These are phyloP conservation scores for Nerophis lumbriciformis DNA, from an alignment of 2,113 vertebrate genomes.

Conservation along the genomic window DNA sequence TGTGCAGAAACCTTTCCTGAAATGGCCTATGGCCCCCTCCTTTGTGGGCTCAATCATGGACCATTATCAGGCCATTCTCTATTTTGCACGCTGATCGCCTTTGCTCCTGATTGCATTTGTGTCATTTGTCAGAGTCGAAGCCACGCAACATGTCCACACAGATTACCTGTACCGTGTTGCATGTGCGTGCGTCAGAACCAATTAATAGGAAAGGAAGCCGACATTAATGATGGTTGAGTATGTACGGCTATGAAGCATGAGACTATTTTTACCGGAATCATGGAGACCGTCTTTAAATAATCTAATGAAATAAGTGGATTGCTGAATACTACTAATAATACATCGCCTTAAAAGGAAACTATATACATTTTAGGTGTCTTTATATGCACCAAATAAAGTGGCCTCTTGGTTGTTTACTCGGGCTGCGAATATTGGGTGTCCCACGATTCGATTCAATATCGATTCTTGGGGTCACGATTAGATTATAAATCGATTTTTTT, in stretches of 20 bases:
- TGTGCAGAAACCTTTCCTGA: slow-evolving; percentile 4
- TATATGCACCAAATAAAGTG: too few species aligned
- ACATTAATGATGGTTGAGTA: not conserved
- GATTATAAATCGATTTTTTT: too few species aligned
- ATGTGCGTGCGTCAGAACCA: not conserved
- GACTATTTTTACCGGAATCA: not conserved
- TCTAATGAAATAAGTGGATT: not conserved
- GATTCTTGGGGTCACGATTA: too few species aligned
- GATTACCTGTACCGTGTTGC: not conserved
- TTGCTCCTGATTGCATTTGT: slow-evolving; percentile 20
- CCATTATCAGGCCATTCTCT: slow-evolving; percentile 28
- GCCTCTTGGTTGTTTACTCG: too few species aligned
- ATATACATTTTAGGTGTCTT: too few species aligned
- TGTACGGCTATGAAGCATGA: slow-evolving; percentile 1
- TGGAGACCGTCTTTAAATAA: not conserved
- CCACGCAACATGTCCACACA: slow-evolving; percentile 1
- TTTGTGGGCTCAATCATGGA: slow-evolving; percentile 12
- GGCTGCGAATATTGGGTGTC: too few species aligned
- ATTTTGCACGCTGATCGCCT: slow-evolving; percentile 31
- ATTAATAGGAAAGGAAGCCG: slow-evolving; percentile 15
- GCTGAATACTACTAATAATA: not conserved
- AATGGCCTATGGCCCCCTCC: not conserved
- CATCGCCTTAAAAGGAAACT: too few species aligned
- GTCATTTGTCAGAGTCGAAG: slow-evolving; percentile 8
- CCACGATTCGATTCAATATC: too few species aligned